These are phyloP conservation scores for Mus spretus DNA, from an alignment of 2,797 vertebrate species.

Conservation along the genomic window DNA sequence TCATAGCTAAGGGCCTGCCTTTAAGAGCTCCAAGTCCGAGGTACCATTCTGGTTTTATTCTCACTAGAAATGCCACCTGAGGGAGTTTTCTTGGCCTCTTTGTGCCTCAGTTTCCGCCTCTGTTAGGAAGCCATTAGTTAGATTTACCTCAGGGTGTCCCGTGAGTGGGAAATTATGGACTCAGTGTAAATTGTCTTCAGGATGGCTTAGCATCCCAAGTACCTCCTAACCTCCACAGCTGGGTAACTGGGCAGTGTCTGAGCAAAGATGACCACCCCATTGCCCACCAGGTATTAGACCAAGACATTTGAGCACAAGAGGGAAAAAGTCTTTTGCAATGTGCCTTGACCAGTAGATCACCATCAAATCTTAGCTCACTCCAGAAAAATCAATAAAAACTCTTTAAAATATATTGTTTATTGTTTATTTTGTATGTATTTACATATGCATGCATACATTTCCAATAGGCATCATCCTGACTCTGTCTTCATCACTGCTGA, in stretches of 20 bases:
- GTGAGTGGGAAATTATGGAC: not conserved
- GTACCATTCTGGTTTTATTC: not conserved
- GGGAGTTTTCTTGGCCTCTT: not conserved
- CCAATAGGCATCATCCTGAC: not conserved
- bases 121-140: not conserved
- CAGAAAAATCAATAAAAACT: not conserved
- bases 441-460: not conserved
- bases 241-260: not conserved
- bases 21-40: not conserved
- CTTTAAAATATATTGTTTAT: not conserved
- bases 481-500: not conserved
- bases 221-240: not conserved
- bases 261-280: not conserved
- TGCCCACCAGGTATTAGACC: not conserved
- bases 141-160: not conserved
- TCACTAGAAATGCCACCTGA: not conserved
- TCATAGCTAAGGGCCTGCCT: not conserved
- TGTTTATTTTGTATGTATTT: not conserved
- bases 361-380: not conserved
- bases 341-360: not conserved
- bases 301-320: not conserved
- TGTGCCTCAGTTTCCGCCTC: not conserved
- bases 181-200: not conserved
- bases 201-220: not conserved
- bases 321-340: not conserved